phyloP scores from a whole-genome alignment of 2,113 vertebrate species.

The Parus major region DNA sequence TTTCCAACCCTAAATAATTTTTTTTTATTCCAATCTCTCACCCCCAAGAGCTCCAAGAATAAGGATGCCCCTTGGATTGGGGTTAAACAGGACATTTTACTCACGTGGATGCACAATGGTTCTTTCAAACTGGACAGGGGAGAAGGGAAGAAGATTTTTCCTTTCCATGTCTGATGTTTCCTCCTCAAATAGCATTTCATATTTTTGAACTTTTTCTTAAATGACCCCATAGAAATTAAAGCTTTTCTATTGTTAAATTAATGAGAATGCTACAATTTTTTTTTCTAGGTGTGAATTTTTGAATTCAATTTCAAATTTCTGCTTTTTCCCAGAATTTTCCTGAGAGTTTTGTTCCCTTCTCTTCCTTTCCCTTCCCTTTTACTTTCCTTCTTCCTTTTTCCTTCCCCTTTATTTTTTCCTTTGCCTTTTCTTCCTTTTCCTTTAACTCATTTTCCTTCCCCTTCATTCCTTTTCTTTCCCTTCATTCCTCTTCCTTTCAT shows the following conservation, averaged over 20 bases:
- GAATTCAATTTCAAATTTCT: neutral
- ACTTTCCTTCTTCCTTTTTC: no score
- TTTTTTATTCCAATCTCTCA: neutral
- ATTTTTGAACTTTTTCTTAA: neutral
- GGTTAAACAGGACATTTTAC: neutral
- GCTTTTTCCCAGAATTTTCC: neutral
- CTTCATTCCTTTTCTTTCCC: neutral
- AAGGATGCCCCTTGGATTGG: neutral
- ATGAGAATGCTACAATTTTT: neutral
- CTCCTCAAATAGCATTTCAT: neutral
- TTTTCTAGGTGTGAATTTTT: neutral
- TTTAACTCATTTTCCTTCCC: neutral
- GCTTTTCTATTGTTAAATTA: neutral
- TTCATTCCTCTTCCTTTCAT: neutral
- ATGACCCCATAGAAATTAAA: neutral
- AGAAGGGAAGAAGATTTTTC: neutral
- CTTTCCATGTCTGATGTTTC: neutral
- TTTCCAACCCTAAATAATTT: neutral
- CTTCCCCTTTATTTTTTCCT: neutral
- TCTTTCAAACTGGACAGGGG: neutral
- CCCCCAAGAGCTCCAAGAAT: neutral
- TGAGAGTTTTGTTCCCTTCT: neutral
- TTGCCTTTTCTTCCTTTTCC: neutral
- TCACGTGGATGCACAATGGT: neutral
- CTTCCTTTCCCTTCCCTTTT: no score